These are phyloP conservation scores for Nomada fucata DNA, from an alignment of 2,888 invertebrate genomes.

Conservation along the genomic window DNA sequence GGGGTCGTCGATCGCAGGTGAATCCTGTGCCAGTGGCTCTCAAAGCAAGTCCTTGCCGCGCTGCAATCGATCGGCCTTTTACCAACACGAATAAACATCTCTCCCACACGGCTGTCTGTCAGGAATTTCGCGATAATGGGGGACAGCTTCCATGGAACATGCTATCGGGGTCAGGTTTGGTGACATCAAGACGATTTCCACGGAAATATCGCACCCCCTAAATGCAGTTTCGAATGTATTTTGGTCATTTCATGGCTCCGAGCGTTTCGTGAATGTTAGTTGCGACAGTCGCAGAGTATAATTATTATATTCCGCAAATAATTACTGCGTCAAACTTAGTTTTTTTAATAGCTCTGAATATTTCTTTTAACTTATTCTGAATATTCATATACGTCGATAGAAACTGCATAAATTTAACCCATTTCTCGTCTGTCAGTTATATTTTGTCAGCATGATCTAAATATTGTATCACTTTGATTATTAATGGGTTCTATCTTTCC, in stretches of 20 bases:
- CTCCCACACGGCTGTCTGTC: conserved; percentile 57
- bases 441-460: no score
- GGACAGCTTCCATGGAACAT: conserved; percentile 32
- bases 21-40: conserved; percentile 68
- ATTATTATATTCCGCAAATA: background rate
- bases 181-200: conserved; percentile 27
- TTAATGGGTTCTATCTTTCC: no score
- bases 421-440: no score
- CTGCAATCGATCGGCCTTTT: conserved; percentile 65
- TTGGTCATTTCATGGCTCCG: background rate
- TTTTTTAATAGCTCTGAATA: no score
- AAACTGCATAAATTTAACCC: no score
- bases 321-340: background rate
- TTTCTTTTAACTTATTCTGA: no score
- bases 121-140: conserved; percentile 56
- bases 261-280: background rate
- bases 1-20: conserved; percentile 72
- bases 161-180: conserved; percentile 33
- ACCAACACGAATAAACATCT: conserved; percentile 58
- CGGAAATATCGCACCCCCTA: background rate
- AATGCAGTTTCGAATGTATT: background rate
- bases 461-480: no score
- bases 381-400: no score
- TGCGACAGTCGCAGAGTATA: no score
- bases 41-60: conserved; percentile 61